Evolutionary conservation across 2,113 vertebrate genomes (phyloP).

Genomic region (Aramus guarauna): DNA sequence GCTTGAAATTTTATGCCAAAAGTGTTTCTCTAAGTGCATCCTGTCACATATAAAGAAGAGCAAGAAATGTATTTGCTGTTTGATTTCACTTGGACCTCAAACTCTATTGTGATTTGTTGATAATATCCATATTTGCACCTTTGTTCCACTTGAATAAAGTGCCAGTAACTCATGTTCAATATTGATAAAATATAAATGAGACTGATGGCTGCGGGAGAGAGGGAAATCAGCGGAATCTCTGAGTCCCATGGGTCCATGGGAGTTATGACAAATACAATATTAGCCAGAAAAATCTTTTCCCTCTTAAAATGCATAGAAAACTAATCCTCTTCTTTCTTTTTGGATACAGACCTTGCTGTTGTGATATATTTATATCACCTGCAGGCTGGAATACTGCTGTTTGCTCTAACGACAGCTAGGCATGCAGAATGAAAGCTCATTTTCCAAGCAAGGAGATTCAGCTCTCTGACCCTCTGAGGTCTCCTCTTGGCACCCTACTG

Average conservation of each 20-base stretch:
- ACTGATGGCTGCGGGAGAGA: background rate
- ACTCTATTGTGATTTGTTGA: background rate
- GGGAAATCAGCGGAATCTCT: background rate
- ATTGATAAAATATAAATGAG: background rate
- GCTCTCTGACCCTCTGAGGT: background rate
- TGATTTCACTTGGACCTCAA: background rate
- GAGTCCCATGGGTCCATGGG: background rate
- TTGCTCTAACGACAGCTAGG: background rate
- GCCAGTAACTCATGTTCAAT: background rate
- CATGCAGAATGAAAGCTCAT: background rate
- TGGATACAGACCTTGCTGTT: background rate
- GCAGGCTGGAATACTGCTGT: background rate
- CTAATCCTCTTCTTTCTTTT: background rate
- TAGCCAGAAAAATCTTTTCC: background rate
- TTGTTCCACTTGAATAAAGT: background rate
- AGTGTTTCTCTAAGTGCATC: background rate
- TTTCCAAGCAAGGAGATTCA: background rate
- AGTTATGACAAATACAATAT: background rate
- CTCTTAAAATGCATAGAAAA: background rate
- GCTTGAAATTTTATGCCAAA: background rate
- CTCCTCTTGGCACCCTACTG: background rate
- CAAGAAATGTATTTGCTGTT: background rate
- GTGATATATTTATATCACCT: background rate
- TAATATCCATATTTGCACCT: background rate
- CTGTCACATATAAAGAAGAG: background rate